A percentile compares a stretch with the other conserved stretches of the same genome.
phyloP scores from a whole-genome alignment of 2,113 vertebrate genomes.

The Calidris pugnax region DNA sequence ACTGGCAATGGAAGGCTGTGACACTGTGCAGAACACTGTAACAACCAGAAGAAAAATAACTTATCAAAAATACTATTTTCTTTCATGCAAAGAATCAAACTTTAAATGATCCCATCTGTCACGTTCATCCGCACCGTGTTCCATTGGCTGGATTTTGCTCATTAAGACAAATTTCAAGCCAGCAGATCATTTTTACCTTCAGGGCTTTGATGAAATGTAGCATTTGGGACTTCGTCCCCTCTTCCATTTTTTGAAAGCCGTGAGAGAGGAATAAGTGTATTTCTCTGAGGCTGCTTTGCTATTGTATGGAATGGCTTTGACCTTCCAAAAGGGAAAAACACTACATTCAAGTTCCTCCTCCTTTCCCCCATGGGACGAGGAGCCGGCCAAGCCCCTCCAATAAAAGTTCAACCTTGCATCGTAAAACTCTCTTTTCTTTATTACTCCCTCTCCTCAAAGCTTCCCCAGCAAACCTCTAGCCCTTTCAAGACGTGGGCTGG shows the following conservation, averaged over 20 bases:
- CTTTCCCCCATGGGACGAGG: neutral
- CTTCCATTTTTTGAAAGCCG: neutral
- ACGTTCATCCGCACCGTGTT: slow-evolving; percentile 68
- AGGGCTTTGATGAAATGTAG: slow-evolving; percentile 52
- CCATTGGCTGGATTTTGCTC: slow-evolving; percentile 74
- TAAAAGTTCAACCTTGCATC: neutral
- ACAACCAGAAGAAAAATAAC: slow-evolving; percentile 66
- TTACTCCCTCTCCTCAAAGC: neutral
- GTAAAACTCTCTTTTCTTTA: slow-evolving; percentile 24
- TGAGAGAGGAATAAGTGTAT: neutral
- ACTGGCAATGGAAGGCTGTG: neutral
- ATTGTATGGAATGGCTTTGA: slow-evolving; percentile 36
- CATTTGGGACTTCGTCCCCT: neutral
- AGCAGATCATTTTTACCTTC: slow-evolving; percentile 73
- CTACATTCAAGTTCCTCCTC: neutral
- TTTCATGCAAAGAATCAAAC: slow-evolving; percentile 67
- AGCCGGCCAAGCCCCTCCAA: neutral
- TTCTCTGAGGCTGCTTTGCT: neutral
- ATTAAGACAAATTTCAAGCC: slow-evolving; percentile 74
- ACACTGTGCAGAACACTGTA: slow-evolving; percentile 47
- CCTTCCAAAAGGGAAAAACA: slow-evolving; percentile 10
- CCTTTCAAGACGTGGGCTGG: neutral
- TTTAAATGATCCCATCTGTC: slow-evolving; percentile 77
- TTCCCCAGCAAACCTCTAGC: slow-evolving; percentile 2
- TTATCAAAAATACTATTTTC: slow-evolving; percentile 59